Base-by-base conservation (phyloP, 2,113 vertebrate species). In the Menidia beryllina region DNA sequence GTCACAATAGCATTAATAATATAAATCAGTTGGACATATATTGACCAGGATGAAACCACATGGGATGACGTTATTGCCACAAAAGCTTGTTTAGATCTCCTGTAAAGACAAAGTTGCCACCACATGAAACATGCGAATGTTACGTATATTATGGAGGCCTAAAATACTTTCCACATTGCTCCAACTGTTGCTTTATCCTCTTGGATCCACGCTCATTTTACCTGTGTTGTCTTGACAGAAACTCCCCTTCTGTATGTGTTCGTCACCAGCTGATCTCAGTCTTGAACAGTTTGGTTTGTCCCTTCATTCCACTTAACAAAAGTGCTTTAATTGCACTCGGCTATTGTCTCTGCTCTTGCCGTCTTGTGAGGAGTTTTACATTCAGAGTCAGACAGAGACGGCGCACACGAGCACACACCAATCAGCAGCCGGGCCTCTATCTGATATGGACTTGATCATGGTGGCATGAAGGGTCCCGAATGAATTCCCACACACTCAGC, bases 381-480 rank as follows among this genome's bases (percentile, higher is more conserved):
- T 73, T 66, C 43, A 50, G 64, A 59, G 48, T 48, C 62, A 10
- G 47, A 21, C 48, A 5, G 36, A 19, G 14, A 58, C 59, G 68
- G 80, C 27, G 57, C 64, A 74, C 45, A 74, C 56, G 82, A 20
- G 59, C 66, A 67, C 67, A 71, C 61, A 74, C 67, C 80, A 72
- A 83, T 81, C 83, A 67, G 57, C 39, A 61, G 58, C 66, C 47
- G 41, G 49, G 34, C 43, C 61, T 59, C 79, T 76, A 86, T 88
- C 86, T 83, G 84, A 86, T 88, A 61, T 9, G 30, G 75, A 77
- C 53, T 70, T 74, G 69, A 83, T 83, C 71, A 72, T 66, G 66
- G 78, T 69, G 66, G 59, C 69, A 59, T 53, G 72, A 53, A 79
- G 51, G 72, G 69, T 66, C 75, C 74, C 52, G 52, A 34, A 7